These are phyloP conservation scores for Sardina pilchardus DNA, from an alignment of 2,113 vertebrate species.

Conservation along the genomic window DNA sequence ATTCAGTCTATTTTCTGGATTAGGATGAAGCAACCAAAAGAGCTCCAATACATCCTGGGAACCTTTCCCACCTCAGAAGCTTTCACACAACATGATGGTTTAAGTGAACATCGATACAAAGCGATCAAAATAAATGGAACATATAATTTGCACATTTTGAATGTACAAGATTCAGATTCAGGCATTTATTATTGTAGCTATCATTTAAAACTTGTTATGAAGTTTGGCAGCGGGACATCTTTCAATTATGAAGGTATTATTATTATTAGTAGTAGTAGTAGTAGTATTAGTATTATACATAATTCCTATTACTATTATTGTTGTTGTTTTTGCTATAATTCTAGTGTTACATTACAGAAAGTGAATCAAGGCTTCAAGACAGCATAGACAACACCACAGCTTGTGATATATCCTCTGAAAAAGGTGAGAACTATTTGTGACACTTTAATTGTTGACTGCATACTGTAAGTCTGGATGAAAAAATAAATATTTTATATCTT, in stretches of 20 bases:
- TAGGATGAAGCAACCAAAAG: not conserved
- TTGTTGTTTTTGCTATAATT: not conserved
- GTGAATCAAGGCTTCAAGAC: not conserved
- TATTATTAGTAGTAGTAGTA: too few relatives aligned
- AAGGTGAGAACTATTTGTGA: not conserved
- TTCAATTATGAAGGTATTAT: not conserved
- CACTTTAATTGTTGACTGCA: not conserved
- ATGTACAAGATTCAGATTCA: not conserved
- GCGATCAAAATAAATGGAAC: not conserved
- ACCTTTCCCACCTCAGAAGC: not conserved
- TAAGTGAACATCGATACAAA: not conserved
- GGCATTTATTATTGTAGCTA: not conserved
- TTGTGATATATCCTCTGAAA: not conserved
- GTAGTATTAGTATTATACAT: too few relatives aligned
- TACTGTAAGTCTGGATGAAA: not conserved
- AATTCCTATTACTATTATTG: not conserved
- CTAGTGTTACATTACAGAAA: not conserved
- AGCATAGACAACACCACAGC: not conserved
- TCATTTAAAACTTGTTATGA: not conserved
- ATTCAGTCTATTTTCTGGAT: not conserved
- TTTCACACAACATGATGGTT: not conserved
- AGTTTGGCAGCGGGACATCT: not conserved
- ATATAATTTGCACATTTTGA: not conserved
- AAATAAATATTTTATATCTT: too few relatives aligned
- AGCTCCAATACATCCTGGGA: not conserved